These are phyloP conservation scores for Chaetops frenatus DNA, from an alignment of 2,113 vertebrate species.

Conservation along the genomic window DNA sequence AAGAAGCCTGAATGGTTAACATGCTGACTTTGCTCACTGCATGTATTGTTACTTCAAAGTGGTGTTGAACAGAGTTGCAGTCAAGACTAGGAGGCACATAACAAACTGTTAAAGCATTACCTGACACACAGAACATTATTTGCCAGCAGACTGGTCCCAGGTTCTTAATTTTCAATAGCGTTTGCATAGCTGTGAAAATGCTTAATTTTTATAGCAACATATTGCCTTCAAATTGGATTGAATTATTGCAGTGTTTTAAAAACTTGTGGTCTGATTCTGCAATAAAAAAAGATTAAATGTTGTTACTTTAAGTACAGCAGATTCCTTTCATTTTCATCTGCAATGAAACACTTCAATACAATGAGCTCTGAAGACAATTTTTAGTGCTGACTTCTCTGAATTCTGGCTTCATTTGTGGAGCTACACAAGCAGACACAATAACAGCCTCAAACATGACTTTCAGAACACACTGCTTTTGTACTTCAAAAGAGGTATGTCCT, in stretches of 20 bases:
- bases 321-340: constrained; percentile 50
- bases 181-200: constrained; percentile 49
- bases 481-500: constrained; percentile 46
- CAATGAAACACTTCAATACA: constrained; percentile 21
- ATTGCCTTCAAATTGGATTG: constrained; percentile 49
- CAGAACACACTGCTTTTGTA: constrained; percentile 70
- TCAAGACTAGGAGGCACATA: not conserved
- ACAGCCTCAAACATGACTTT: constrained; percentile 45
- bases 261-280: constrained; percentile 28
- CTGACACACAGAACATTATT: constrained; percentile 8
- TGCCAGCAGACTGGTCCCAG: constrained; percentile 39
- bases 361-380: constrained; percentile 26
- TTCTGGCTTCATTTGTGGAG: constrained; percentile 68
- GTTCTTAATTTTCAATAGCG: constrained; percentile 36
- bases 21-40: not conserved
- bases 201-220: constrained; percentile 60
- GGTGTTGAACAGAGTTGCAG: not conserved
- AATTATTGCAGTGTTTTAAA: constrained; percentile 63
- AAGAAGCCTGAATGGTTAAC: not conserved
- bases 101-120: not conserved
- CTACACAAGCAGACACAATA: constrained; percentile 67
- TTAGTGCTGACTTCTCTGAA: constrained; percentile 66
- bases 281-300: not conserved
- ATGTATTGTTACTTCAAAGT: constrained; percentile 3
- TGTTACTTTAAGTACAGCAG: constrained; percentile 49